These are phyloP conservation scores for Silurus meridionalis DNA, from an alignment of 2,113 vertebrate genomes.

Conservation along the genomic window DNA sequence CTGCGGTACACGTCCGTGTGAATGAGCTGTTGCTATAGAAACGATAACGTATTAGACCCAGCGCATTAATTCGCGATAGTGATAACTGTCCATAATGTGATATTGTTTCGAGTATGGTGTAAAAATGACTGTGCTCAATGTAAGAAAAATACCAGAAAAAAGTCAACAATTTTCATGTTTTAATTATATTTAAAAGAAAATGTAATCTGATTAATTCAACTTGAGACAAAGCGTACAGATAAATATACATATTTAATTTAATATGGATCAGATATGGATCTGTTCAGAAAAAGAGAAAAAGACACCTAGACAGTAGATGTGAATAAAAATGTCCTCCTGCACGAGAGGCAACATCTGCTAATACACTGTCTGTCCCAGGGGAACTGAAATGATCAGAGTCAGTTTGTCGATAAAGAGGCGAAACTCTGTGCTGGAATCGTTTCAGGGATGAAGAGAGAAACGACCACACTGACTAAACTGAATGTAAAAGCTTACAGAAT, in stretches of 20 bases:
- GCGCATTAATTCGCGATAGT: background rate
- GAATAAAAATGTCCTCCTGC: background rate
- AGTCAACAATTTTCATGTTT: no score
- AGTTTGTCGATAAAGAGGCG: background rate
- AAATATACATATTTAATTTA: background rate
- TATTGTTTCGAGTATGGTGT: background rate
- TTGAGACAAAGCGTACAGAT: background rate
- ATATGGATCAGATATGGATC: no score
- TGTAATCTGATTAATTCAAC: background rate
- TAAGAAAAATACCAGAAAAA: background rate
- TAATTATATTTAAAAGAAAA: background rate
- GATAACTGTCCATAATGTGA: no score
- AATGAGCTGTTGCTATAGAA: background rate
- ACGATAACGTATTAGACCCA: background rate
- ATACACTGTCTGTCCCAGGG: background rate
- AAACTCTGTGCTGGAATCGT: background rate
- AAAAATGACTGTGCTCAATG: background rate
- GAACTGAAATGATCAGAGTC: background rate
- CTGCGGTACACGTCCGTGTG: background rate
- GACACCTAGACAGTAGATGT: background rate
- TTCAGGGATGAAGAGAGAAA: background rate
- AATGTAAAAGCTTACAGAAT: background rate
- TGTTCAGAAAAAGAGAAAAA: background rate
- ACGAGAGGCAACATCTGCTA: background rate
- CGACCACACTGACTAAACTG: background rate